These are phyloP conservation scores for Siderastrea siderea DNA, from an alignment of 92 coral and sea anemone genomes.

Conservation along the genomic window DNA sequence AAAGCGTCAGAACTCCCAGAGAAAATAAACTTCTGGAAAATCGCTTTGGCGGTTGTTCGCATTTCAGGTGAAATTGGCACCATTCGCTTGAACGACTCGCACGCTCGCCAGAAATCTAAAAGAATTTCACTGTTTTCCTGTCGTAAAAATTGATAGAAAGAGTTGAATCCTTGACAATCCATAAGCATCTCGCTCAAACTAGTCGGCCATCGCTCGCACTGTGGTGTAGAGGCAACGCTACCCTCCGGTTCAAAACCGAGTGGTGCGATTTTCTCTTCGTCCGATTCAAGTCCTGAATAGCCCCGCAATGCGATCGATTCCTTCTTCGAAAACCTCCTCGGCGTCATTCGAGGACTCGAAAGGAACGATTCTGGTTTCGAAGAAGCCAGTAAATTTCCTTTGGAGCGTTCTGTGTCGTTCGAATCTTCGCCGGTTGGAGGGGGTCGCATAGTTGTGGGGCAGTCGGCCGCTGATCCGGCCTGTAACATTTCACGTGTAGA, in stretches of 20 bases:
- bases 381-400: constrained; percentile 60
- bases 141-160: constrained; percentile 87
- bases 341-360: constrained; percentile 81
- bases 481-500: constrained; percentile 88
- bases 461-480: constrained; percentile 54
- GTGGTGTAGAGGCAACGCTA: constrained; percentile 90
- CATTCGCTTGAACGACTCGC: constrained; percentile 92
- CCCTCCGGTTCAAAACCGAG: constrained; percentile 99
- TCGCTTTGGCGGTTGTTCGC: constrained; percentile 86
- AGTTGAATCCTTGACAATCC: constrained; percentile 79
- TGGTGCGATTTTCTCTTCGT: constrained; percentile 92
- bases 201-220: constrained; percentile 85
- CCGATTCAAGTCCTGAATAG: constrained; percentile 63
- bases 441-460: constrained; percentile 84
- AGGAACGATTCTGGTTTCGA: constrained; percentile 60
- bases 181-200: constrained; percentile 80
- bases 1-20: constrained; percentile 68
- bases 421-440: constrained; percentile 99
- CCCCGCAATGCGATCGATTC: constrained; percentile 70
- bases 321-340: constrained; percentile 82
- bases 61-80: constrained; percentile 86
- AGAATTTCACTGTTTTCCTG: constrained; percentile 81
- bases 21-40: constrained; percentile 86
- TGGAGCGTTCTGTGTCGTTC: constrained; percentile 75
- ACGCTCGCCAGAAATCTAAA: constrained; percentile 92